Base-by-base conservation (phyloP, 1,140 invertebrate genomes). In the Littorina saxatilis region DNA sequence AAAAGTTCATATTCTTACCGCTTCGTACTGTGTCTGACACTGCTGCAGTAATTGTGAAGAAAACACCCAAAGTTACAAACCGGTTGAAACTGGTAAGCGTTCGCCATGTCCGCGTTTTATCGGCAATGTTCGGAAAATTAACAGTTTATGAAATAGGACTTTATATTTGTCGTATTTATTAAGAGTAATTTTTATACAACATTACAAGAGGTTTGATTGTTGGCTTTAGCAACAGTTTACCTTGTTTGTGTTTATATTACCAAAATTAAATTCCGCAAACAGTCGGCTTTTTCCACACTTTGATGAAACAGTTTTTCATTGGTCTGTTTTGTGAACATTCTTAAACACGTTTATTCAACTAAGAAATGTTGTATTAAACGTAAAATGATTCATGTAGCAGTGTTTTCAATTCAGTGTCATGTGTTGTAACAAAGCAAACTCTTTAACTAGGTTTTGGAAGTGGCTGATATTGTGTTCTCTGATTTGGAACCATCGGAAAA, bases 41-140 rank as follows among this genome's bases (percentile, higher is more conserved):
- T 40, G 79, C 66, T 68, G 55, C 55, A 55, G 80, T 78, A 85
- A 80, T 81, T 86, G 78, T 84, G 83, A 85, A 82, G 84, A 84
- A 89, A 88, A 86, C 85, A 85, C 86, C 87, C 86, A 84, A 89
- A 89, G 76, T 86, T 87, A 85, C 76, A 84, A 90, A 92, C 91
- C 91, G 91, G 91, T 92, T 91, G 87, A 85, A 92, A 92, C 91
- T 91, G 91, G 91, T 84, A 91, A 86, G 87, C 82, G 86, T 83
- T 88, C 90, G 88, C 89, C 90, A 91, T 91, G 81, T 86, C 86
- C 84, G 86, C 85, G 73, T 82, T 80, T 79, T 68, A 83, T 85
- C 80, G 88, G 89, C 77, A 79, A 81, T 47, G 27, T 43, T 43
- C 55, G 52, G 52, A 76, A 82, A 82, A 43, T 68, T 73, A 39